Evolutionary conservation across 2,888 invertebrate genomes (phyloP), one percentile per base, ranked within the genome.

Genomic region (Conus canariensis): DNA sequence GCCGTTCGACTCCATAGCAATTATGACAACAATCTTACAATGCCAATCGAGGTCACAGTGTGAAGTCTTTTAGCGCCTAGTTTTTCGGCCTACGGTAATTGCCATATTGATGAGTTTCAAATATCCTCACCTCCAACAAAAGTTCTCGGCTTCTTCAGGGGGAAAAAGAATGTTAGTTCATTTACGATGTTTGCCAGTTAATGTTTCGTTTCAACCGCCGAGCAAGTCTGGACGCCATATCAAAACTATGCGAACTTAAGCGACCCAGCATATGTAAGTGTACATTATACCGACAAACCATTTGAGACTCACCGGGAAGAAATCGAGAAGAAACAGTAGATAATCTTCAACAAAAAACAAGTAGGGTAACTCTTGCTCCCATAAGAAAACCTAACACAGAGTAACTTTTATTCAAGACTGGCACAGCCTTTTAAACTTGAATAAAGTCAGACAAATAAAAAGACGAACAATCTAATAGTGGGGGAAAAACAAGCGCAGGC

Each of bases 11-110:
- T 91, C 94, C 94, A 94, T 94, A 94, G 94, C 92, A 93, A 94
- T 94, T 94, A 94, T 94, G 93, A 93, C 93, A 94, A 94, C 94
- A 94, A 93, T 86, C 60, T 59, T 45, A 64, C 12, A 30, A 45
- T 25, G 58, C n/a, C 25, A 56, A 30, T 8, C 22, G 25, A 80
- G 77, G 56, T 74, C 80, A 77, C 59, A 30, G 25, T 12, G 25
- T 60, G 5, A 25, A 25, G 6, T 60, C 25, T 85, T 30, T 80
- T 12, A 80, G 10, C 12, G 82, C 19, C 64, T 16, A 58, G n/a
- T 59, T 5, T 59, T 30, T 9, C n/a, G 19, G 16, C 19, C 8
- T n/a, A 3, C 9, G 25, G 22, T 56, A 14, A 8, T 7, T 25
- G 8, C n/a, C 14, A 64, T 22, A 19, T 58, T 30, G 10, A 8